Evolutionary conservation across 2,113 vertebrate species (phyloP).

Genomic region (Corydoras sp.): DNA sequence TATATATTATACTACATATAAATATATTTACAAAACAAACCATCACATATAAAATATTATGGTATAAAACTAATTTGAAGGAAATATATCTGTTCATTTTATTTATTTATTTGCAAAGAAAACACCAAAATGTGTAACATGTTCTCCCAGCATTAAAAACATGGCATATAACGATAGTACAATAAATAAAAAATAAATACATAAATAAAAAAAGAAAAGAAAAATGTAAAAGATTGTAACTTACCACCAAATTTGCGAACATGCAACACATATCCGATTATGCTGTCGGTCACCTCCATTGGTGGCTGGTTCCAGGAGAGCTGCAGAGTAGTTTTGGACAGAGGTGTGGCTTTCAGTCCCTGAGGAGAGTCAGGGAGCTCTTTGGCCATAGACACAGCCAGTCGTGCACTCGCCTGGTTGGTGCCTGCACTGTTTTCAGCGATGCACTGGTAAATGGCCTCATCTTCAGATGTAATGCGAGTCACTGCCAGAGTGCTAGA

Average conservation of each 20-base stretch:
- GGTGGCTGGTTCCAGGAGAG: slow-evolving; percentile 58
- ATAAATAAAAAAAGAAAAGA: no score
- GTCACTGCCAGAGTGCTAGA: slow-evolving; percentile 66
- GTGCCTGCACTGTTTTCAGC: slow-evolving; percentile 67
- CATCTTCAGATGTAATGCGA: slow-evolving; percentile 50
- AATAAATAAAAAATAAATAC: no score
- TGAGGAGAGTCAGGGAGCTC: slow-evolving; percentile 55
- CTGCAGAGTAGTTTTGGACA: slow-evolving; percentile 55
- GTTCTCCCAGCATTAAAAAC: neutral
- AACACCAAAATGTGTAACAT: neutral
- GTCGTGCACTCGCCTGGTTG: slow-evolving; percentile 68
- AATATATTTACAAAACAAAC: no score
- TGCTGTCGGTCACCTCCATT: slow-evolving; percentile 45
- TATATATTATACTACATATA: no score
- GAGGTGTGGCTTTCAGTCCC: slow-evolving; percentile 46
- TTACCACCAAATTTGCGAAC: slow-evolving; percentile 61
- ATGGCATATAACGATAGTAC: neutral
- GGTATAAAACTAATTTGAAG: no score
- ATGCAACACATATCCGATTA: slow-evolving; percentile 67
- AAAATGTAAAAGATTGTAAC: slow-evolving; percentile 4
- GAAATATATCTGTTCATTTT: no score
- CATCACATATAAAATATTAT: no score
- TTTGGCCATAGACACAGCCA: slow-evolving; percentile 57
- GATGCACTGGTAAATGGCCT: slow-evolving; percentile 71
- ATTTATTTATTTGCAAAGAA: no score